Conservation (phyloP, 2,888 invertebrate species). For the Melanostoma scalare region DNA sequence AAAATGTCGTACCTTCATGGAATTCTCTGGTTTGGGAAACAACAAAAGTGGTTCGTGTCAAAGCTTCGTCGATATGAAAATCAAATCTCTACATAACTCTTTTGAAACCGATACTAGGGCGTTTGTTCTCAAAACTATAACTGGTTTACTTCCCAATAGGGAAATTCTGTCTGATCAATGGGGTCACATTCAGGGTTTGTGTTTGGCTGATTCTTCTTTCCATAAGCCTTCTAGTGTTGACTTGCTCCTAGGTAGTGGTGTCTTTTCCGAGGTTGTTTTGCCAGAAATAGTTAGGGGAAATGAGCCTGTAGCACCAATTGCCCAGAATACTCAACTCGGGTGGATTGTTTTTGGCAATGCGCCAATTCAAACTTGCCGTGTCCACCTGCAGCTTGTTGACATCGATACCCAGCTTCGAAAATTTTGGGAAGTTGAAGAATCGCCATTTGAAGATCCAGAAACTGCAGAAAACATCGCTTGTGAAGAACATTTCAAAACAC, state of each 20-base stretch:
- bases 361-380: slow-evolving; percentile 6
- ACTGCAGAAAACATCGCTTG: not conserved
- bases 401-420: slow-evolving; percentile 1
- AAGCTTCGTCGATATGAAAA: not conserved
- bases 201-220: slow-evolving; percentile 20
- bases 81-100: slow-evolving; percentile 7
- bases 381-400: not conserved
- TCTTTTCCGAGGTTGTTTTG: slow-evolving; percentile 18
- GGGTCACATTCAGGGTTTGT: slow-evolving; percentile 19
- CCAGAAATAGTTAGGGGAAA: slow-evolving; percentile 18
- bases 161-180: slow-evolving; percentile 5
- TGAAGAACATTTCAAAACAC: slow-evolving; percentile 2
- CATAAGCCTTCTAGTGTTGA: slow-evolving; percentile 18
- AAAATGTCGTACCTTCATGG: not conserved
- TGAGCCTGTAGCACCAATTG: slow-evolving; percentile 22
- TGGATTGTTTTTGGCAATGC: slow-evolving; percentile 27
- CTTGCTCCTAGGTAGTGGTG: slow-evolving; percentile 14
- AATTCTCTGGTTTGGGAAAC: slow-evolving; percentile 17
- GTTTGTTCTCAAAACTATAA: not conserved
- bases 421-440: not conserved
- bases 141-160: not conserved
- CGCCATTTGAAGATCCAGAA: not conserved
- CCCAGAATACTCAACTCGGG: slow-evolving; percentile 28
- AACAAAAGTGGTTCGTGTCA: slow-evolving; percentile 6
- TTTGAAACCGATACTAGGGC: not conserved